Percentiles rank a stretch among this genome's conserved stretches.
phyloP scores from a whole-genome alignment of 2,113 vertebrate genomes.

The Myrmophylax atrothorax region DNA sequence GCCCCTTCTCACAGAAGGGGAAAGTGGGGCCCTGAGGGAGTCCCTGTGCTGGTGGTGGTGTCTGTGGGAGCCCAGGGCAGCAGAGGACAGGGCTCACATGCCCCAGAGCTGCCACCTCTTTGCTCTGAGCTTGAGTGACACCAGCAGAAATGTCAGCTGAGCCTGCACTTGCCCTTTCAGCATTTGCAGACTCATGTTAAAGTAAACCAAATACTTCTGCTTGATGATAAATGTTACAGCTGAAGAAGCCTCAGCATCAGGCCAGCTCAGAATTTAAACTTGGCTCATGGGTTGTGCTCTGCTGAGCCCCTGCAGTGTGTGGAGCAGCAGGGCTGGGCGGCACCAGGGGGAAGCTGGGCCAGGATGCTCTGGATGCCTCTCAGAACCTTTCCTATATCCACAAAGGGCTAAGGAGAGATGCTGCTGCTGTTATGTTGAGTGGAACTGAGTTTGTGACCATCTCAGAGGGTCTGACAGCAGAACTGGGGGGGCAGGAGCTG shows the following conservation, averaged over 20 bases:
- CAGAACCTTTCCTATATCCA: neutral
- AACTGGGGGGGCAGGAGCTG: neutral
- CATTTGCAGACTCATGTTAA: conserved; percentile 13
- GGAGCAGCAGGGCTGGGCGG: neutral
- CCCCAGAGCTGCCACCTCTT: neutral
- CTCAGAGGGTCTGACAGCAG: neutral
- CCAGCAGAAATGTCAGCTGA: conserved; percentile 50
- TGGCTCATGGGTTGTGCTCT: neutral
- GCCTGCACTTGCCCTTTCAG: conserved; percentile 46
- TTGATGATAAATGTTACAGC: neutral
- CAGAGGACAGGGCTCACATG: neutral
- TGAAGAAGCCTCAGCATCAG: neutral
- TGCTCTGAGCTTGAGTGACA: conserved; percentile 7
- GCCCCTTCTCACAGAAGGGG: neutral
- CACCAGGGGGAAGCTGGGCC: neutral
- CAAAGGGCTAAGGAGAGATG: neutral
- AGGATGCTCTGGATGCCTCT: neutral
- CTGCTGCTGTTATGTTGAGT: neutral
- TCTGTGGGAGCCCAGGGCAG: neutral
- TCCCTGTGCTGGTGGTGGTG: neutral
- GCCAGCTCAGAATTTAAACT: neutral
- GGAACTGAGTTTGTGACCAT: neutral
- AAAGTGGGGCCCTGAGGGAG: neutral
- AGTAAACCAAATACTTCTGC: neutral
- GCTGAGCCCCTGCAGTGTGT: neutral